Conservation (phyloP, 1,140 invertebrate genomes). For the Papilio aristodemus region DNA sequence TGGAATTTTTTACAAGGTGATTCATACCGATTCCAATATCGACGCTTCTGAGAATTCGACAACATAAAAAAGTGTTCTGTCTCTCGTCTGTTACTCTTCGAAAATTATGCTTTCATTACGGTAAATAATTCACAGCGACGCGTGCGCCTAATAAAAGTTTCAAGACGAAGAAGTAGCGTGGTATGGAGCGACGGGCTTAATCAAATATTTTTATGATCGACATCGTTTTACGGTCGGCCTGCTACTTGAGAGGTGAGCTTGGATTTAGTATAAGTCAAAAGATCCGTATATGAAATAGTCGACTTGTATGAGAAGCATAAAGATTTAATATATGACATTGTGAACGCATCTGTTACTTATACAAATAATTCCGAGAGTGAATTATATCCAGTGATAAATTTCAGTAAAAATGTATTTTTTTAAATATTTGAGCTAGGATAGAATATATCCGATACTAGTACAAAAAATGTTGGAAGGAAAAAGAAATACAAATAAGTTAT, state of each 20-base stretch:
- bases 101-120: constrained; percentile 53
- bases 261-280: constrained; percentile 38
- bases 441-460: too few species aligned
- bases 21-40: background rate
- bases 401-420: too few species aligned
- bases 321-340: too few species aligned
- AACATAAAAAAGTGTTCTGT: constrained; percentile 30
- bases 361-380: too few species aligned
- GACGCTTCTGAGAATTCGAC: background rate
- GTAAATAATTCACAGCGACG: constrained; percentile 59
- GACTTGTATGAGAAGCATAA: too few species aligned
- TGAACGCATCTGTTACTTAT: too few species aligned
- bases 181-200: constrained; percentile 59
- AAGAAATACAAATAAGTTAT: too few species aligned
- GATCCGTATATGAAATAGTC: background rate
- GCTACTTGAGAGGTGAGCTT: constrained; percentile 51
- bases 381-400: too few species aligned
- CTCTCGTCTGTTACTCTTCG: constrained; percentile 25
- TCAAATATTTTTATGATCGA: constrained; percentile 80
- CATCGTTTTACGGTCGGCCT: constrained; percentile 66
- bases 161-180: constrained; percentile 58
- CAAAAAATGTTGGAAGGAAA: too few species aligned
- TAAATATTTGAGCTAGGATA: too few species aligned
- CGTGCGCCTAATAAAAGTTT: constrained; percentile 63
- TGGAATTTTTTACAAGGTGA: constrained; percentile 5